Evolutionary conservation across 1,140 invertebrate species (phyloP).

Genomic region (Probaryconus sp.): DNA sequence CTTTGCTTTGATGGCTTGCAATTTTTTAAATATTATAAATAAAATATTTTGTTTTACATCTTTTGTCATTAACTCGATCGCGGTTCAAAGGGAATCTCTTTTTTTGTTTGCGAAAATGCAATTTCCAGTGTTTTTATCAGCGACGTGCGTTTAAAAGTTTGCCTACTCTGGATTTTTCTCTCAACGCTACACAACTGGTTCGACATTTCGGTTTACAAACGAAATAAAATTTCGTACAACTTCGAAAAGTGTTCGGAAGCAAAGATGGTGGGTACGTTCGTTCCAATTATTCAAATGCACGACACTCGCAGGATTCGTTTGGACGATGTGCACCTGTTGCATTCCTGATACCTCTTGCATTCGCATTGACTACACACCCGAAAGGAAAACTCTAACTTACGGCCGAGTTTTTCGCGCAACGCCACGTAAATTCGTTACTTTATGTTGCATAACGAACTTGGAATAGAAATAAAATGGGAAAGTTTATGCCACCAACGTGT

Average conservation of each 20-base stretch:
- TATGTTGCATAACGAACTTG: conserved; percentile 51
- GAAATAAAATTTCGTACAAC: conserved; percentile 29
- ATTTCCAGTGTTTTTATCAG: neutral
- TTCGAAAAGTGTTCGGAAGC: conserved; percentile 40
- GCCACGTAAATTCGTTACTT: conserved; percentile 50
- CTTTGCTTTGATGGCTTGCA: too few species aligned
- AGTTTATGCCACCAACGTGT: conserved; percentile 39
- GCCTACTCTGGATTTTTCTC: too few species aligned
- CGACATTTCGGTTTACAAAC: conserved; percentile 5
- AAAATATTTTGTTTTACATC: too few species aligned
- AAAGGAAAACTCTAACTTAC: conserved; percentile 36
- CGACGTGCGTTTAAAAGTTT: too few species aligned
- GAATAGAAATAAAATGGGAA: conserved; percentile 45
- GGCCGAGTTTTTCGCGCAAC: conserved; percentile 35
- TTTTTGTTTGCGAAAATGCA: too few species aligned
- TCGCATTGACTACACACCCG: conserved; percentile 14
- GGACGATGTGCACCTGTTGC: conserved; percentile 72
- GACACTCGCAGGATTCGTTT: conserved; percentile 50
- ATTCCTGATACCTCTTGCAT: conserved; percentile 55
- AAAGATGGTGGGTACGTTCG: conserved; percentile 55
- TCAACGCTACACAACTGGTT: too few species aligned
- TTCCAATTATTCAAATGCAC: conserved; percentile 75
- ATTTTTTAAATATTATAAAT: too few species aligned
- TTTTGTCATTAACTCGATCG: too few species aligned
- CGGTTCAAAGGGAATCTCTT: too few species aligned